These are phyloP conservation scores for Dendrocincla tyrannina DNA, from an alignment of 2,797 vertebrate species.

Conservation along the genomic window DNA sequence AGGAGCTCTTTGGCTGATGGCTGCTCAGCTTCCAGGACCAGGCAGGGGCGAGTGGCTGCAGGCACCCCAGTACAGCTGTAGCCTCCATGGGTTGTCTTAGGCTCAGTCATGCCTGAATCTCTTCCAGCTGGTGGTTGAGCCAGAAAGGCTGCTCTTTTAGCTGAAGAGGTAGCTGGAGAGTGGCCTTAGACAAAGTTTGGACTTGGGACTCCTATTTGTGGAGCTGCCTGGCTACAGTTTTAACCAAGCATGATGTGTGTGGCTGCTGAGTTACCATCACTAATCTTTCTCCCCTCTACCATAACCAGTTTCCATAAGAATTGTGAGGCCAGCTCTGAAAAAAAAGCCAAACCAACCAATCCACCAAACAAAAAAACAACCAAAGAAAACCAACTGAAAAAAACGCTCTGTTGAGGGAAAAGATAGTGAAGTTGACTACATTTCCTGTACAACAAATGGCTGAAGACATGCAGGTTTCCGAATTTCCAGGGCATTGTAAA, in stretches of 20 bases:
- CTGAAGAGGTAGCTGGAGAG: background rate
- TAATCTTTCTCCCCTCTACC: background rate
- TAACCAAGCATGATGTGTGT: background rate
- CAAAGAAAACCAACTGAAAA: background rate
- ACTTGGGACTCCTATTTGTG: background rate
- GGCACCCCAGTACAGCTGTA: background rate
- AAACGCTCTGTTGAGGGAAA: background rate
- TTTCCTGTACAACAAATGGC: slow-evolving; percentile 17
- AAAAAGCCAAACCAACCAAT: background rate
- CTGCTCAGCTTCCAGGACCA: background rate
- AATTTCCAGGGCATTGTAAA: background rate
- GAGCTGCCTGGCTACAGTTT: background rate
- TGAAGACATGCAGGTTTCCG: background rate
- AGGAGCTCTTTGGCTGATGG: background rate
- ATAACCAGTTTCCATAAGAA: background rate
- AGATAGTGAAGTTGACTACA: background rate
- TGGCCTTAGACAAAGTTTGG: background rate
- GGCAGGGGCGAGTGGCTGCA: background rate
- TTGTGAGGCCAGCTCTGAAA: background rate
- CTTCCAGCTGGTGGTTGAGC: background rate
- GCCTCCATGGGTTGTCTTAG: background rate
- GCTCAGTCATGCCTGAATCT: background rate
- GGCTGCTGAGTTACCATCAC: background rate
- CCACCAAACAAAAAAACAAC: background rate
- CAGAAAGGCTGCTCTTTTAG: background rate